A percentile compares a stretch with the other conserved stretches of the same genome.
These are phyloP conservation scores for Desmodus rotundus DNA, from an alignment of 2,113 vertebrate species.

Conservation along the genomic window DNA sequence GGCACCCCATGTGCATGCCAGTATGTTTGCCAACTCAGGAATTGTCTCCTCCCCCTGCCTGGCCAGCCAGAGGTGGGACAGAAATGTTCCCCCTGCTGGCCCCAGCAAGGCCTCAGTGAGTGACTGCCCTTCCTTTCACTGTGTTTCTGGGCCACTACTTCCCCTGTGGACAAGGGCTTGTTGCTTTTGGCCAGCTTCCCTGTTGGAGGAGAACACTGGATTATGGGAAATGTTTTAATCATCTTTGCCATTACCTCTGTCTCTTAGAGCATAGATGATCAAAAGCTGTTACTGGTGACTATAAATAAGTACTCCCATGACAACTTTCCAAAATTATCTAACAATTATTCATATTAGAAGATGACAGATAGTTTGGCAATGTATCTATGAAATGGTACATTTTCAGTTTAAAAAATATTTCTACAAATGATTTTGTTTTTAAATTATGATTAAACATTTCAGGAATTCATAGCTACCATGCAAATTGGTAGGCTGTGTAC, in stretches of 20 bases:
- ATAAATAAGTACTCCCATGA: slow-evolving; percentile 13
- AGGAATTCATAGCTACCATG: slow-evolving; percentile 26
- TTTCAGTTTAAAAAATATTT: slow-evolving; percentile 27
- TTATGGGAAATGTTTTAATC: slow-evolving; percentile 46
- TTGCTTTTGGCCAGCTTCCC: slow-evolving; percentile 30
- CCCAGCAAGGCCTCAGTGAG: slow-evolving; percentile 14
- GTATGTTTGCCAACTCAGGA: slow-evolving; percentile 57
- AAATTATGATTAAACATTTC: slow-evolving; percentile 47
- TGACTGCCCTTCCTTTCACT: slow-evolving; percentile 1
- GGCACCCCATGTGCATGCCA: neutral
- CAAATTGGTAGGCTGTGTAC: neutral
- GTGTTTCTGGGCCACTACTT: slow-evolving; percentile 26
- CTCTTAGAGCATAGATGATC: neutral
- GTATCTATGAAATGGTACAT: slow-evolving; percentile 3
- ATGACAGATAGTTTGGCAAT: slow-evolving; percentile 57
- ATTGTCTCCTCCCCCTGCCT: slow-evolving; percentile 54
- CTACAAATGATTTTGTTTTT: slow-evolving; percentile 3
- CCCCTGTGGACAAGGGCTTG: neutral
- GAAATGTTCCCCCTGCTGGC: slow-evolving; percentile 25
- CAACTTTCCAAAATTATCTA: slow-evolving; percentile 7
- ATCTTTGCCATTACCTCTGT: slow-evolving; percentile 42
- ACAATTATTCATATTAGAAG: slow-evolving; percentile 20
- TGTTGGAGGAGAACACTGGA: slow-evolving; percentile 68
- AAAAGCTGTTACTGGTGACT: slow-evolving; percentile 47
- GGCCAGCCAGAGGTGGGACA: slow-evolving; percentile 44